Conservation (phyloP, 2,113 vertebrate species). For the Cranoglanis bouderius region DNA sequence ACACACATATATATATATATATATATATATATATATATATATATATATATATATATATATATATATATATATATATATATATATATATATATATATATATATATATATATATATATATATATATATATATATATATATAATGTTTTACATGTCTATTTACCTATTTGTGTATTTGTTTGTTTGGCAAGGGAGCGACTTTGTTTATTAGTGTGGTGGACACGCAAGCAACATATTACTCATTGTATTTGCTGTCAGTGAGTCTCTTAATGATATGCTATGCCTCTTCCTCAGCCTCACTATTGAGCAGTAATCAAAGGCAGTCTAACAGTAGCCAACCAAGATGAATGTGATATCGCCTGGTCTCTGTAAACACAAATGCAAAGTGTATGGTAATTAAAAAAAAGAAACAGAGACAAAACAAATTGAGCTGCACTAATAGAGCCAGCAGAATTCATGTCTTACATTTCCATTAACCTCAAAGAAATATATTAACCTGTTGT, state of each 20-base stretch:
- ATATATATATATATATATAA: background rate
- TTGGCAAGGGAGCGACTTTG: background rate
- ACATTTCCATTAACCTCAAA: slow-evolving; percentile 43
- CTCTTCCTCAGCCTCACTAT: slow-evolving; percentile 1
- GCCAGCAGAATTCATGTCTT: slow-evolving; percentile 1
- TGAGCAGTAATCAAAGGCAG: slow-evolving; percentile 44
- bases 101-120: too few species aligned
- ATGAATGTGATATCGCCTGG: slow-evolving; percentile 26
- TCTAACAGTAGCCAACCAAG: slow-evolving; percentile 19
- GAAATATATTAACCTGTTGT: slow-evolving; percentile 41
- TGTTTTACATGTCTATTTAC: background rate
- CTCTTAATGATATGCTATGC: background rate
- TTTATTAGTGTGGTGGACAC: background rate
- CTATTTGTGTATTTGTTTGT: background rate
- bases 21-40: too few species aligned
- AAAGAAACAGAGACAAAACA: slow-evolving; percentile 39
- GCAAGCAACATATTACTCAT: background rate
- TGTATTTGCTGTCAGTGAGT: slow-evolving; percentile 10
- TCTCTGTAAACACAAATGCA: slow-evolving; percentile 29
- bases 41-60: too few species aligned
- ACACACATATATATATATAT: too few species aligned
- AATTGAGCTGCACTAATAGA: background rate
- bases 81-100: too few species aligned
- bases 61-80: too few species aligned
- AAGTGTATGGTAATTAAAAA: slow-evolving; percentile 45